These are phyloP conservation scores for Glaucopsyche alexis DNA, from an alignment of 2,888 invertebrate genomes.

Conservation along the genomic window DNA sequence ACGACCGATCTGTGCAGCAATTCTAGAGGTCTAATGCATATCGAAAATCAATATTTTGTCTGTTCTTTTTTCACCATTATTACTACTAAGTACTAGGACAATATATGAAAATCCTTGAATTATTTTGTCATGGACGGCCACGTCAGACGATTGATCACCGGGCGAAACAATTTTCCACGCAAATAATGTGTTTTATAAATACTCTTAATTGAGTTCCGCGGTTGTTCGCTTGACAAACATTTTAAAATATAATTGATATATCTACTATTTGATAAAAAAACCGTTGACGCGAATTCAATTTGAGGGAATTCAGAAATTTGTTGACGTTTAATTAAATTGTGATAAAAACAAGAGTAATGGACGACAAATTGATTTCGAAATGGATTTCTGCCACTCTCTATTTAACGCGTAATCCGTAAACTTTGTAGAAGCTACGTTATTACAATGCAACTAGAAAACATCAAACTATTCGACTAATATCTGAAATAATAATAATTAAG, in stretches of 20 bases:
- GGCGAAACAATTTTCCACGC: not conserved
- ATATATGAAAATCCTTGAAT: too few relatives aligned
- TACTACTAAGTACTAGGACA: too few relatives aligned
- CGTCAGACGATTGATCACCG: not conserved
- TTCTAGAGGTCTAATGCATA: too few relatives aligned
- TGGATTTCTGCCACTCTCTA: too few relatives aligned
- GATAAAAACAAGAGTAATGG: not conserved
- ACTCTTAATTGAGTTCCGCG: conserved; percentile 3
- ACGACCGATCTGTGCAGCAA: too few relatives aligned
- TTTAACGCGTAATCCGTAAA: not conserved
- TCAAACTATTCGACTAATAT: too few relatives aligned
- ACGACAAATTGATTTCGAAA: not conserved
- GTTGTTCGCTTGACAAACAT: not conserved
- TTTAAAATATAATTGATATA: not conserved
- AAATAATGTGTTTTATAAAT: not conserved
- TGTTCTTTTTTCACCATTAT: too few relatives aligned
- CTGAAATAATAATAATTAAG: too few relatives aligned
- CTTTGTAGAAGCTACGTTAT: not conserved
- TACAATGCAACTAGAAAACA: too few relatives aligned
- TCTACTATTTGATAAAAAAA: conserved; percentile 4
- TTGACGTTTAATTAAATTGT: conserved; percentile 3
- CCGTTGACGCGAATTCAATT: not conserved
- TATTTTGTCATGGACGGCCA: too few relatives aligned
- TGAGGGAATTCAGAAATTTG: not conserved
- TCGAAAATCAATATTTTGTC: too few relatives aligned